Evolutionary conservation across 2,113 vertebrate genomes (phyloP).

Genomic region (Proterorhinus semilunaris): DNA sequence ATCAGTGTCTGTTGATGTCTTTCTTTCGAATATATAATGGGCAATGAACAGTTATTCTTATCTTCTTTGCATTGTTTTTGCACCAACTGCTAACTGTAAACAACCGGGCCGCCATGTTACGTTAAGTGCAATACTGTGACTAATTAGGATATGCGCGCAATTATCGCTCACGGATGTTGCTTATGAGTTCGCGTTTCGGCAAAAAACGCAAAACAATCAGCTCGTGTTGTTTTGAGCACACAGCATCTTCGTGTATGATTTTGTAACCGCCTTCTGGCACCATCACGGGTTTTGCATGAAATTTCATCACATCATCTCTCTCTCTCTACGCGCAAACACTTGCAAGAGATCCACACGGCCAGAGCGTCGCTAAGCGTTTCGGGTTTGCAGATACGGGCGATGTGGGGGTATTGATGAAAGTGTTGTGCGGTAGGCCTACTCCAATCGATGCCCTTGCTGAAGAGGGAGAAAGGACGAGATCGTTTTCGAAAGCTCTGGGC

Average conservation of each 20-base stretch:
- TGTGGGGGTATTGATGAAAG: slow-evolving; percentile 64
- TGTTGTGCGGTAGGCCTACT: slow-evolving; percentile 51
- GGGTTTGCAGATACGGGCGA: slow-evolving; percentile 59
- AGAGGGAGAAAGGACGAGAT: slow-evolving; percentile 18
- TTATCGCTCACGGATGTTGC: not conserved
- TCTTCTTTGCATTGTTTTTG: not conserved
- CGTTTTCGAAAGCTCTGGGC: slow-evolving; percentile 53
- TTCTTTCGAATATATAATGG: too few relatives aligned
- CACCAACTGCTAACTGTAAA: not conserved
- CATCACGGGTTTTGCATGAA: slow-evolving; percentile 66
- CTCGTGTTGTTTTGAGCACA: slow-evolving; percentile 47
- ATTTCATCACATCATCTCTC: slow-evolving; percentile 67
- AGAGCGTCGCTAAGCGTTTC: slow-evolving; percentile 24
- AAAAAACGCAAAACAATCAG: not conserved
- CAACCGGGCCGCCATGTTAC: not conserved
- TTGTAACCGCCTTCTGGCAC: slow-evolving; percentile 47
- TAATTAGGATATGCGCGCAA: not conserved
- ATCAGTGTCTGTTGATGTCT: too few relatives aligned
- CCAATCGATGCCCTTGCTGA: slow-evolving; percentile 45
- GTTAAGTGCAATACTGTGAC: not conserved
- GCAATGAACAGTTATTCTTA: too few relatives aligned
- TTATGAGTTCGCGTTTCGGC: not conserved
- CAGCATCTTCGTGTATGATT: slow-evolving; percentile 32
- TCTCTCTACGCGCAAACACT: slow-evolving; percentile 18
- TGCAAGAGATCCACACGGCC: slow-evolving; percentile 21